Conservation (phyloP, 2,113 vertebrate genomes). For the Forbesichthys papilliferus region DNA sequence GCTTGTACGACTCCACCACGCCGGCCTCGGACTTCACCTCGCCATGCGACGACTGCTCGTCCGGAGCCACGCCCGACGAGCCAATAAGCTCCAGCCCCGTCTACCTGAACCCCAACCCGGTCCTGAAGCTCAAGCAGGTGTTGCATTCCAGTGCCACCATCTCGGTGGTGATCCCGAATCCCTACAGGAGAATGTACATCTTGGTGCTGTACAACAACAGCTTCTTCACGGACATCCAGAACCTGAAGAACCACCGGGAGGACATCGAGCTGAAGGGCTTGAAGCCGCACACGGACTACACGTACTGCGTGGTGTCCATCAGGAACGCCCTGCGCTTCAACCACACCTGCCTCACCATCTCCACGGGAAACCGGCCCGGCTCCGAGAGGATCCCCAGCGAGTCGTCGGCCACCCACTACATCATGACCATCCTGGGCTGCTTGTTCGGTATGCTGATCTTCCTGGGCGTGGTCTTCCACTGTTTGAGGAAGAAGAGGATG, state of each 20-base stretch:
- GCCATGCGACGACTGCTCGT: conserved; percentile 91
- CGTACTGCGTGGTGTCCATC: conserved; percentile 94
- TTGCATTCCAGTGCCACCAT: conserved; percentile 85
- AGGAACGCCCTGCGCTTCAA: conserved; percentile 90
- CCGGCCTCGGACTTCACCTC: conserved; percentile 74
- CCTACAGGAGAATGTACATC: conserved; percentile 94
- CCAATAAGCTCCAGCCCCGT: conserved; percentile 80
- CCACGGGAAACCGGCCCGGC: conserved; percentile 75
- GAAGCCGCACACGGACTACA: conserved; percentile 91
- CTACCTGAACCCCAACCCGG: conserved; percentile 78
- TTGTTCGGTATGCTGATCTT: conserved; percentile 94
- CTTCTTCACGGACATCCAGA: conserved; percentile 87
- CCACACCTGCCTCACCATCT: conserved; percentile 93
- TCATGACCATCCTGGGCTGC: conserved; percentile 94
- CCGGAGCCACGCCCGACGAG: conserved; percentile 84
- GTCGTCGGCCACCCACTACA: conserved; percentile 95
- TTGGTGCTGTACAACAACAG: conserved; percentile 93
- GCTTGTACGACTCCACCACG: conserved; percentile 74
- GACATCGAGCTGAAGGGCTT: conserved; percentile 87
- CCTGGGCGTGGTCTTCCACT: conserved; percentile 88
- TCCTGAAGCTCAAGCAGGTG: conserved; percentile 85
- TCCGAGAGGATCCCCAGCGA: conserved; percentile 69
- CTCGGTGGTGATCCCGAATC: conserved; percentile 89
- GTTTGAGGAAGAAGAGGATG: conserved; percentile 85
- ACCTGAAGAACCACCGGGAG: conserved; percentile 84